Base-by-base conservation (phyloP, 2,888 invertebrate species). In the Steinernema hermaphroditum region DNA sequence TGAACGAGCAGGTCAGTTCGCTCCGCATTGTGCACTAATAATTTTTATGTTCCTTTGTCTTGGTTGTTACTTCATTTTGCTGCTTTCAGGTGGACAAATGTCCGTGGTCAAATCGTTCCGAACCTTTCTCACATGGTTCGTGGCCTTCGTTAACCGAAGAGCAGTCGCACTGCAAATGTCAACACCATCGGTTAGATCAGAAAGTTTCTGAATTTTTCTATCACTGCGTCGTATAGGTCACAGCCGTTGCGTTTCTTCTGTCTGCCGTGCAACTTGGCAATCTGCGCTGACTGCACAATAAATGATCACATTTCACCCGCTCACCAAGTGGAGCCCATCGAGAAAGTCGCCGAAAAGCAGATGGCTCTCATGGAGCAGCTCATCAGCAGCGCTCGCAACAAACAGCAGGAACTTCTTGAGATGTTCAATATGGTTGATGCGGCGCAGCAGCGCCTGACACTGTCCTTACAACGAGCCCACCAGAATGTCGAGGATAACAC, bases 281-380 rank as follows among this genome's bases (percentile, higher is more conserved):
- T 95, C 46, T 97, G 97, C 90, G 93, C 94, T 87, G 96, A 96
- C 87, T 97, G 97, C 89, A 92, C 94, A 24, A 90, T 92, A 71
- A 89, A 92, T 75, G 96, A 96, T 82, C 96, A 96, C 81, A 69
- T 72, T 29, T 71, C 76, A 16, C 79, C 79, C 22, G 68, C 93
- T 72, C 95, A 96, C 88, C 94, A 94, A 82, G 92, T 92, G 85
- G 94, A 94, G 86, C 92, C 93, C 86, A 91, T 95, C 81, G 91
- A 91, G 75, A 93, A 94, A 76, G 84, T 86, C 4, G 83, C 83
- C 14, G 85, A 86, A 68, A 79, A 82, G 74, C 83, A 85, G 69
- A 79, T 85, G 71, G 73, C 75, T 14, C 76, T 78, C 69, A 83
- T 85, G 83, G 85, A 85, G 72, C 92, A 93, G 70, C 85, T 89